Evolutionary conservation across 1,140 invertebrate genomes (phyloP).

Genomic region (Caligus rogercresseyi): DNA sequence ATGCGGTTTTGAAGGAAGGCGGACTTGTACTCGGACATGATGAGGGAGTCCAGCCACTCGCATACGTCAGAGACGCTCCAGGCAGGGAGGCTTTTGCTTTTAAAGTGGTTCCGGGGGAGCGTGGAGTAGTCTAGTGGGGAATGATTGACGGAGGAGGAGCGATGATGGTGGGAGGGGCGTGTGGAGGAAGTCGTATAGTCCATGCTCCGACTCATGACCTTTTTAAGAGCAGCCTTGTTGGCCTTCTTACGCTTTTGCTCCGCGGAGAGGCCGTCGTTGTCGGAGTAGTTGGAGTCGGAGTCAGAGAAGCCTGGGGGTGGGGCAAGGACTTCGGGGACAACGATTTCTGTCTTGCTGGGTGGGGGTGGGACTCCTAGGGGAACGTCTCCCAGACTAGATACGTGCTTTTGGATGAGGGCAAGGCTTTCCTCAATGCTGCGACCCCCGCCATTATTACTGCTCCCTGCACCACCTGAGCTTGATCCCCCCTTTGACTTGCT

Average conservation of each 20-base stretch:
- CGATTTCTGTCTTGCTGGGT: slow-evolving; percentile 22
- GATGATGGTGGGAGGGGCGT: no score
- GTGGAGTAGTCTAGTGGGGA: neutral
- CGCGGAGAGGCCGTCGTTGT: neutral
- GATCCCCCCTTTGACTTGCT: no score
- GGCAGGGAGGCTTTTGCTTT: slow-evolving; percentile 30
- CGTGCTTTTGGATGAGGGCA: slow-evolving; percentile 31
- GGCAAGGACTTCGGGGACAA: slow-evolving; percentile 39
- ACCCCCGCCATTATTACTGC: no score
- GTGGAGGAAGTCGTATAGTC: no score
- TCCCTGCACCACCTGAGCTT: no score
- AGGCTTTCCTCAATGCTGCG: slow-evolving; percentile 31
- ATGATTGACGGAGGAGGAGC: no score
- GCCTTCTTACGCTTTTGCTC: neutral
- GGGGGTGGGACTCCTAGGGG: slow-evolving; percentile 24
- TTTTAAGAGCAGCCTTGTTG: neutral
- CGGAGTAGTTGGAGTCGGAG: slow-evolving; percentile 25
- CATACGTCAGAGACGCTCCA: slow-evolving; percentile 35
- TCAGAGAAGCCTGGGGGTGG: slow-evolving; percentile 58
- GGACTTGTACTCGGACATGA: slow-evolving; percentile 35
- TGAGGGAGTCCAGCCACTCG: slow-evolving; percentile 35
- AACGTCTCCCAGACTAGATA: slow-evolving; percentile 22
- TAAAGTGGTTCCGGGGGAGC: slow-evolving; percentile 23
- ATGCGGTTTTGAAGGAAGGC: slow-evolving; percentile 32
- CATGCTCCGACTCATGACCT: neutral